phyloP scores from a whole-genome alignment of 2,888 invertebrate genomes.

The Chydorus sphaericus region DNA sequence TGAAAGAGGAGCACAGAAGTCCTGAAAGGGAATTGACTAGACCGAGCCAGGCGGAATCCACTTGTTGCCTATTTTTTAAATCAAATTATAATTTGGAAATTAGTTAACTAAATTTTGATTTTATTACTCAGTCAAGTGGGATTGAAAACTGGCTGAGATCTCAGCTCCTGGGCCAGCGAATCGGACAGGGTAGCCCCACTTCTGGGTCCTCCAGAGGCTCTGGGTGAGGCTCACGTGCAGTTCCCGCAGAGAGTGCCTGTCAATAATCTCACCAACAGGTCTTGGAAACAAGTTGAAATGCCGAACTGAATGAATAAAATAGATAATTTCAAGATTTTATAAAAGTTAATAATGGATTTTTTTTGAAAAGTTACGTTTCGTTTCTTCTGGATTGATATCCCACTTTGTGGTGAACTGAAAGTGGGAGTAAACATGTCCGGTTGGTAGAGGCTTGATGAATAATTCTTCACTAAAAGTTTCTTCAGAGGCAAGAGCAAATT shows the following conservation, averaged over 20 bases:
- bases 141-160: conserved; percentile 80
- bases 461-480: conserved; percentile 65
- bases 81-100: neutral
- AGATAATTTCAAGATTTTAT: neutral
- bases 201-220: conserved; percentile 82
- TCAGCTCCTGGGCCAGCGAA: conserved; percentile 90
- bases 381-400: conserved; percentile 38
- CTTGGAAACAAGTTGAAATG: conserved; percentile 79
- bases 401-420: conserved; percentile 82
- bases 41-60: conserved; percentile 74
- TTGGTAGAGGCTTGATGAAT: conserved; percentile 65
- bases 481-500: neutral
- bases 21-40: conserved; percentile 84
- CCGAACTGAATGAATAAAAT: conserved; percentile 41
- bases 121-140: conserved; percentile 36
- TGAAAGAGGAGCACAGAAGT: conserved; percentile 86
- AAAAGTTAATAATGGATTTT: neutral
- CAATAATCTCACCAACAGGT: conserved; percentile 72
- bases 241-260: conserved; percentile 70
- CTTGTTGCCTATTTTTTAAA: conserved; percentile 29
- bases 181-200: conserved; percentile 85
- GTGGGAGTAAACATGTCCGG: conserved; percentile 70
- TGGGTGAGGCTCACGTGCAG: conserved; percentile 81
- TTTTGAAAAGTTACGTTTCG: conserved; percentile 3
- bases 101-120: neutral